Evolutionary conservation across 2,113 vertebrate genomes (phyloP).

Genomic region (Gymnobelideus leadbeateri): DNA sequence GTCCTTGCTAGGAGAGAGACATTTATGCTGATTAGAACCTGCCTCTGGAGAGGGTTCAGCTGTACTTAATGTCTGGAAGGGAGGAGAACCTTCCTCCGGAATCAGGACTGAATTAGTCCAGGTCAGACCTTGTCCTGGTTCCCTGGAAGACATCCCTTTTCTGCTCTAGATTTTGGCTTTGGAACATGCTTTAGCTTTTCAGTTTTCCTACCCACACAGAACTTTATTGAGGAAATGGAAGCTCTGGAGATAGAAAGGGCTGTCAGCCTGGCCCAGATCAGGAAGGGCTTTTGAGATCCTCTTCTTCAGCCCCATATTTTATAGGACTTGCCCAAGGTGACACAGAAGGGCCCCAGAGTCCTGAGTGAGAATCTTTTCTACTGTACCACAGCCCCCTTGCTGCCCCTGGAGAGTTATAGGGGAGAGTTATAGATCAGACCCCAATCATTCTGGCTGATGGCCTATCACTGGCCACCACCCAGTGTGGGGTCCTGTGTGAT

Average conservation of each 20-base stretch:
- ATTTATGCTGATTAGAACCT: background rate
- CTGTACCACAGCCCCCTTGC: too few species aligned
- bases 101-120: background rate
- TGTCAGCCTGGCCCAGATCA: background rate
- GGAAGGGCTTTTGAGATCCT: background rate
- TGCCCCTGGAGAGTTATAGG: too few species aligned
- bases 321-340: background rate
- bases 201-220: background rate
- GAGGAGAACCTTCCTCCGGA: background rate
- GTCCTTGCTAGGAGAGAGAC: rapidly evolving
- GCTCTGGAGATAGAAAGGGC: background rate
- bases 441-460: too few species aligned
- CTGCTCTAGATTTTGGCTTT: background rate
- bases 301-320: background rate
- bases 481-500: too few species aligned
- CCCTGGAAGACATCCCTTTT: background rate
- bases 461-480: too few species aligned
- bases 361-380: background rate
- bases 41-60: too few species aligned
- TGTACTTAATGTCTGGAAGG: background rate
- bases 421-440: background rate
- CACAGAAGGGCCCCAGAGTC: background rate
- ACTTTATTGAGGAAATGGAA: background rate
- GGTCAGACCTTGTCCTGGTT: background rate
- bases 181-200: background rate